Evolutionary conservation across 2,888 invertebrate species (phyloP), one percentile per base, ranked within the genome.

Genomic region (Leptinotarsa haldemani): DNA sequence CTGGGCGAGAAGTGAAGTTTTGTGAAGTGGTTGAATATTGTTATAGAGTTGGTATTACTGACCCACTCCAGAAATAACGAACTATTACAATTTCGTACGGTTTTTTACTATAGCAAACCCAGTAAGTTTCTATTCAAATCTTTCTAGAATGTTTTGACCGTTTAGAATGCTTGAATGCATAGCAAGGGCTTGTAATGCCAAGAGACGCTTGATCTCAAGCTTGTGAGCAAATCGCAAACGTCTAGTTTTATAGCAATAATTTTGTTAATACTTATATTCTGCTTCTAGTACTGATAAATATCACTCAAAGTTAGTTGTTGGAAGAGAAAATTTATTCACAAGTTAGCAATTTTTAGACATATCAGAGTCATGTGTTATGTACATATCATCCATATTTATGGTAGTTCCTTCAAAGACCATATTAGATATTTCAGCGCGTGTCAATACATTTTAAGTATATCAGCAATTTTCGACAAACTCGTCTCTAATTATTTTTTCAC

Each of bases 41-140:
- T 73, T 73, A 70, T 16, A 40, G 40, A 63, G 69, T 71, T 76
- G 74, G 76, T 75, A 73, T 65, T 75, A 74, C 68, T 74, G 75
- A 74, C 70, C 71, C 77, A 70, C 71, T 79, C 76, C 76, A 76
- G 77, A 70, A 70, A 48, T 30, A 66, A 70, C 68, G 63, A 56
- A 77, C 58, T 75, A 75, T 77, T 69, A 75, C 64, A 79, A 81
- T 84, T 86, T 85, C 84, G 80, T 85, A 85, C 84, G 79, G 83
- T 85, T 85, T 85, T 86, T 85, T 85, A 86, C 85, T 84, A 83
- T 83, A 83, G 83, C 82, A 82, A 68, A 83, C 81, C 82, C 83
- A 80, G 80, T 83, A 82, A 83, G 80, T 83, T 84, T 84, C 80
- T 85, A 84, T 82, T 83, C 81, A 80, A 80, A 50, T 52, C 82